phyloP scores from a whole-genome alignment of 2,113 vertebrate species.

The human (Homo sapiens) region GRCh38 chr6:155765001-155765500 shows the following conservation, averaged over 20 bases:
- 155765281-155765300: not conserved
- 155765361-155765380: not conserved
- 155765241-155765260: fast-evolving
- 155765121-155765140: not conserved
- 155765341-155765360: not conserved
- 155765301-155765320: not conserved
- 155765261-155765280: no score
- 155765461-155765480: not conserved
- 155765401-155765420: not conserved
- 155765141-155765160: not conserved
- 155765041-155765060: not conserved
- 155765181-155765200: not conserved
- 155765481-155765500: not conserved
- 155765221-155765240: not conserved
- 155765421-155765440: not conserved
- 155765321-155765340: not conserved
- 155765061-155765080: not conserved
- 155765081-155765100: no score
- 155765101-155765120: not conserved
- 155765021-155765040: not conserved
- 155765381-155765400: not conserved
- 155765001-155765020: not conserved
- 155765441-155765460: not conserved
- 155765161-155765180: not conserved
- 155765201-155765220: not conserved